Percentiles rank a stretch among this genome's conserved stretches.
Conservation (phyloP, 2,113 vertebrate species). For the Acrocephalus arundinaceus region DNA sequence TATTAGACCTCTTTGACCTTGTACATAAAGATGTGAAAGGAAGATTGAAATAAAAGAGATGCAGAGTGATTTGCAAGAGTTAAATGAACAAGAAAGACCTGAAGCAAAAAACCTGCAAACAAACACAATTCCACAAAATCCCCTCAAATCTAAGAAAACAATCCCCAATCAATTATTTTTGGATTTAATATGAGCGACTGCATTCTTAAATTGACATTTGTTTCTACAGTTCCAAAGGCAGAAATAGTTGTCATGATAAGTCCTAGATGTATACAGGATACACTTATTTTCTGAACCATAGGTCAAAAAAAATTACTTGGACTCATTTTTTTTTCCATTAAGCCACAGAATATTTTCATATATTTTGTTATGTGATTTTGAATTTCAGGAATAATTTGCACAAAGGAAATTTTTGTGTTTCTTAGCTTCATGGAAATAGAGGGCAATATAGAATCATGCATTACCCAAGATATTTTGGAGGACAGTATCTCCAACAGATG, state of each 20-base stretch:
- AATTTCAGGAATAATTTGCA: background rate
- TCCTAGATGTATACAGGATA: background rate
- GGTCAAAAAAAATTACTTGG: background rate
- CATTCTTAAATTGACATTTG: background rate
- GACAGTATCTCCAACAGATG: background rate
- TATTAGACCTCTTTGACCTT: background rate
- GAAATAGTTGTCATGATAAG: background rate
- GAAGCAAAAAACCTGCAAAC: background rate
- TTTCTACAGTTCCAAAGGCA: background rate
- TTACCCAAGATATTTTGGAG: background rate
- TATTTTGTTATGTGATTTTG: background rate
- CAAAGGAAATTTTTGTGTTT: background rate
- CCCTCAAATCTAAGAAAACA: background rate
- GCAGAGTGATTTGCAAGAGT: background rate
- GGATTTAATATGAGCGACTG: background rate
- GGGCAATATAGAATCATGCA: background rate
- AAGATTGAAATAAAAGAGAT: background rate
- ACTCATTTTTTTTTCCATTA: background rate
- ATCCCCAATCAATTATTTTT: background rate
- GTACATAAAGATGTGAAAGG: background rate
- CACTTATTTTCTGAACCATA: background rate
- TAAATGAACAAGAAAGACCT: background rate
- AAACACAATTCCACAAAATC: background rate
- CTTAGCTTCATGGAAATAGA: background rate
- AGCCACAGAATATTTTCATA: background rate